Evolutionary conservation across 2,888 invertebrate species (phyloP).

Genomic region (Odontocerum albicorne): DNA sequence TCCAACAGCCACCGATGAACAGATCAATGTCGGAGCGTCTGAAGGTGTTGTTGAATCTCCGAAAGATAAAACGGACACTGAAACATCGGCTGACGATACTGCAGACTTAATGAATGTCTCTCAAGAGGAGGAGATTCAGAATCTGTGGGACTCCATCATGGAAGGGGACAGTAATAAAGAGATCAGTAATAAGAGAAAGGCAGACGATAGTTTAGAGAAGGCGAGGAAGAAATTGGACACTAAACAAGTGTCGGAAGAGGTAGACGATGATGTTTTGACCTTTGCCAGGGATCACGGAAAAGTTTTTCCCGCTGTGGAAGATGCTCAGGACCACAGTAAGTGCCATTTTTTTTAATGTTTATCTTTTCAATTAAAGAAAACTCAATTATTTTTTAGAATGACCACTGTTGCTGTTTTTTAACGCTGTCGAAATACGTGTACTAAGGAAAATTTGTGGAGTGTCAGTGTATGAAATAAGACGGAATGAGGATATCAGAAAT

Average conservation of each 20-base stretch:
- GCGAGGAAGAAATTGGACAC: slow-evolving; percentile 13
- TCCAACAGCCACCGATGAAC: not conserved
- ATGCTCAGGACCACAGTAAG: too few relatives aligned
- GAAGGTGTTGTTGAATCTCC: not conserved
- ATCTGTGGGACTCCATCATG: slow-evolving; percentile 1
- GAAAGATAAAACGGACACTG: not conserved
- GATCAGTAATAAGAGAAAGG: slow-evolving; percentile 16
- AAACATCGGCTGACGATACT: not conserved
- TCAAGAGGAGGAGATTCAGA: slow-evolving; percentile 3
- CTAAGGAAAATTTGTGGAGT: too few relatives aligned
- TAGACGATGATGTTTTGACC: not conserved
- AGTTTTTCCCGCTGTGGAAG: not conserved
- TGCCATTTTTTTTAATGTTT: not conserved
- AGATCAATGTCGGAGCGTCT: not conserved
- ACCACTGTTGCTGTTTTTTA: too few relatives aligned
- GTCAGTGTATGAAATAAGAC: too few relatives aligned
- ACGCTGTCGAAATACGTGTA: too few relatives aligned
- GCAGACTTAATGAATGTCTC: not conserved
- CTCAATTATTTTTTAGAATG: too few relatives aligned
- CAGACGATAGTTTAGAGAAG: slow-evolving; percentile 16
- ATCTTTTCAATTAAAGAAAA: too few relatives aligned
- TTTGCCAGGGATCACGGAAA: not conserved
- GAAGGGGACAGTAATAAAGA: slow-evolving; percentile 4
- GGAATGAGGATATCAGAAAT: too few relatives aligned
- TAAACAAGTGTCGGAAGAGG: not conserved